Conservation (phyloP, 2,888 invertebrate species). For the Saturnia japonica region DNA sequence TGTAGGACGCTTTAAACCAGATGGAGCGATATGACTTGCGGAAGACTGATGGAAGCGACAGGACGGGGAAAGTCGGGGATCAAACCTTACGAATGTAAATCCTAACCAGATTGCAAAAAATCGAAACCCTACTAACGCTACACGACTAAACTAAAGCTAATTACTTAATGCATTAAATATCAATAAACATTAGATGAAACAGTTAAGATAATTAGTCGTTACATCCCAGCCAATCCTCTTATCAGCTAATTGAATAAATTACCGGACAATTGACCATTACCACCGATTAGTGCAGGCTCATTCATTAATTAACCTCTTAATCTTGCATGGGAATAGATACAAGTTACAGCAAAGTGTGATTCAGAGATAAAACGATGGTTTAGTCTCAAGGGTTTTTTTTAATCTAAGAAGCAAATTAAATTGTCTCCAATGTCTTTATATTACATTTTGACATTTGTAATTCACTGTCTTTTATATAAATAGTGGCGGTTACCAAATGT, state of each 20-base stretch:
- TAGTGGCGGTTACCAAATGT: neutral
- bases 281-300: slow-evolving; percentile 36
- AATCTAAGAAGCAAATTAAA: neutral
- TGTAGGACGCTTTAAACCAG: too few species aligned
- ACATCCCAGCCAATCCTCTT: slow-evolving; percentile 27
- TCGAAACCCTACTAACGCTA: neutral
- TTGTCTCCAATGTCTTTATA: neutral
- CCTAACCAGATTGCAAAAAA: neutral
- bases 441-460: neutral
- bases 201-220: slow-evolving; percentile 9
- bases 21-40: too few species aligned
- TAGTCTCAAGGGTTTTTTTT: neutral
- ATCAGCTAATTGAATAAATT: slow-evolving; percentile 45
- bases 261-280: slow-evolving; percentile 41
- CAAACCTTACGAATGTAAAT: neutral
- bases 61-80: too few species aligned
- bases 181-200: neutral
- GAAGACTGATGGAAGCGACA: too few species aligned
- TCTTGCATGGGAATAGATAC: slow-evolving; percentile 36
- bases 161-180: neutral
- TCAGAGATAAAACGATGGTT: neutral
- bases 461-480: neutral
- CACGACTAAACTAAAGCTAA: neutral
- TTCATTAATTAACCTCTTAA: slow-evolving; percentile 57
- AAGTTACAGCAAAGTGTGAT: slow-evolving; percentile 26